phyloP scores from a whole-genome alignment of 1,140 invertebrate species.

The Trichonephila clavata region DNA sequence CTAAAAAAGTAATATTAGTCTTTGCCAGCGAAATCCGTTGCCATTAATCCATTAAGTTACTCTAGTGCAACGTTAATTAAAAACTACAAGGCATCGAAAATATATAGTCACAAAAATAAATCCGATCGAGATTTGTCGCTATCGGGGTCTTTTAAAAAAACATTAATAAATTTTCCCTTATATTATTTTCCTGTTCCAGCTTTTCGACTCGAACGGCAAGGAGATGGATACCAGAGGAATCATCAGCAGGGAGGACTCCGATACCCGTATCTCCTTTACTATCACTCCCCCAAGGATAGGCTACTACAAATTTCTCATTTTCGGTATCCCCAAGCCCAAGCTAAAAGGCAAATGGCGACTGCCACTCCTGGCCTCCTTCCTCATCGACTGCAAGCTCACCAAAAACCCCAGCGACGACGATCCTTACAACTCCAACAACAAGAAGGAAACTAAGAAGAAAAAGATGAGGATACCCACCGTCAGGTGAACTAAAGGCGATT shows the following conservation, averaged over 20 bases:
- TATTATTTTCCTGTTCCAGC: constrained; percentile 30
- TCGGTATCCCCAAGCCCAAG: constrained; percentile 80
- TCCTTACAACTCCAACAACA: constrained; percentile 64
- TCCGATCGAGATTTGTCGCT: too few relatives aligned
- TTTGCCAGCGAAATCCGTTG: too few relatives aligned
- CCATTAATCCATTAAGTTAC: too few relatives aligned
- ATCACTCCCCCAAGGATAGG: constrained; percentile 80
- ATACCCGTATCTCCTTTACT: constrained; percentile 79
- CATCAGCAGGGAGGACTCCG: constrained; percentile 79
- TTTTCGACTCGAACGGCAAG: constrained; percentile 79
- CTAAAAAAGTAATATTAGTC: too few relatives aligned
- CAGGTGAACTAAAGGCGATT: constrained; percentile 24
- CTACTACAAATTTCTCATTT: constrained; percentile 80
- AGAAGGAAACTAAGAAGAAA: constrained; percentile 57
- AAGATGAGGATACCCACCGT: constrained; percentile 61
- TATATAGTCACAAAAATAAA: too few relatives aligned
- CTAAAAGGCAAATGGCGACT: constrained; percentile 80
- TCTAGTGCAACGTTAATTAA: too few relatives aligned
- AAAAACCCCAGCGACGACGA: constrained; percentile 78
- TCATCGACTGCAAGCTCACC: constrained; percentile 80
- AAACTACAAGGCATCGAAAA: too few relatives aligned
- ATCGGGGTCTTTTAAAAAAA: too few relatives aligned
- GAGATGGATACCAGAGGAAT: constrained; percentile 79
- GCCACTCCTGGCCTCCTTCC: constrained; percentile 80
- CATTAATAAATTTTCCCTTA: too few relatives aligned